Percentiles rank a stretch among this genome's conserved stretches.
Evolutionary conservation across 2,113 vertebrate species (phyloP).

Genomic region (Tragelaphus buxtoni): DNA sequence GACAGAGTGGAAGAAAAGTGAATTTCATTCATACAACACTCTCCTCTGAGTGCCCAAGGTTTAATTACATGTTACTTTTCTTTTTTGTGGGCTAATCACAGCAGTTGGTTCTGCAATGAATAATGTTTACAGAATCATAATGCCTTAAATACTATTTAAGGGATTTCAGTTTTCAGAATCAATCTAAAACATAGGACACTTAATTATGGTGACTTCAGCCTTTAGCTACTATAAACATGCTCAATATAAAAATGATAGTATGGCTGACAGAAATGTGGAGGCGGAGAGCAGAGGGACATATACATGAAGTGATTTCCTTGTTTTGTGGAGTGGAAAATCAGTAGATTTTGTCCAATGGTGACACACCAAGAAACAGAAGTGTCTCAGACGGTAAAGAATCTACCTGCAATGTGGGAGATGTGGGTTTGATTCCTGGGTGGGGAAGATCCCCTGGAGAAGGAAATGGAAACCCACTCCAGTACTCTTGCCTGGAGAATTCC

Average conservation of each 20-base stretch:
- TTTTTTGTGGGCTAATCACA: background rate
- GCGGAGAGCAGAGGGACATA: background rate
- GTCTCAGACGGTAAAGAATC: background rate
- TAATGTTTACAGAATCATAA: background rate
- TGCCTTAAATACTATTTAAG: background rate
- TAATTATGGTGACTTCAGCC: background rate
- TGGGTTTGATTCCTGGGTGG: background rate
- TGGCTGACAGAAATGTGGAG: background rate
- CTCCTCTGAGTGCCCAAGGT: background rate
- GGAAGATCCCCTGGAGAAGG: background rate
- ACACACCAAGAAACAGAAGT: background rate
- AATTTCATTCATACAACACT: background rate
- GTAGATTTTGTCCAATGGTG: background rate
- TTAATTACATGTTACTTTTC: slow-evolving; percentile 19
- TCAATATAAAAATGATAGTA: background rate
- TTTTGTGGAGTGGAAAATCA: background rate
- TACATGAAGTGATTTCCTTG: background rate
- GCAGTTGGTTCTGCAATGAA: background rate
- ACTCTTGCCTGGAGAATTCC: background rate
- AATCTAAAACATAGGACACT: background rate
- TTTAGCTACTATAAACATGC: background rate
- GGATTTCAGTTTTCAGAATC: background rate
- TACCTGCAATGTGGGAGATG: background rate
- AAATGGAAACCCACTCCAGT: background rate
- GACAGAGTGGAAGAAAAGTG: background rate